Evolutionary conservation across 2,888 invertebrate genomes (phyloP).

Genomic region (Tenthredo distinguenda): DNA sequence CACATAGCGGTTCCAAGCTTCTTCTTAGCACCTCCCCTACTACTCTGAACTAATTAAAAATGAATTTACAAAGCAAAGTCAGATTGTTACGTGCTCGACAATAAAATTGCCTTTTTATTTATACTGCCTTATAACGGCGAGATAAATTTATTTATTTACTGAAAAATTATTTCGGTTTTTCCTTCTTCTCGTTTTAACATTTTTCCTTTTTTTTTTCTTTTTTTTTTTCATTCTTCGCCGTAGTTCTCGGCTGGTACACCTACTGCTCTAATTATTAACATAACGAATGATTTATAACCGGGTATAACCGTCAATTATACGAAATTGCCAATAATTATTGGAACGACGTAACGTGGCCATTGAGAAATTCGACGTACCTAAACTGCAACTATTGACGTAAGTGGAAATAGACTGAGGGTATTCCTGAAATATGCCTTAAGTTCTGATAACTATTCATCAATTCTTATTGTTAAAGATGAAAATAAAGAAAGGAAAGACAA

Average conservation of each 20-base stretch:
- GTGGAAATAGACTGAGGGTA: not conserved
- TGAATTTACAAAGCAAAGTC: conserved; percentile 52
- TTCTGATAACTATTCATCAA: not conserved
- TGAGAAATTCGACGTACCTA: not conserved
- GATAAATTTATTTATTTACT: conserved; percentile 19
- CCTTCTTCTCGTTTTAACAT: not conserved
- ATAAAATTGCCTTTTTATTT: conserved; percentile 45
- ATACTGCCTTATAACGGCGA: not conserved
- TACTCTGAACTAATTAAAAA: conserved; percentile 59
- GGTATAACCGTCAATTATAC: conserved; percentile 5
- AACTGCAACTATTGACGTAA: conserved; percentile 6
- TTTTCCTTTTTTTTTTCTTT: not conserved
- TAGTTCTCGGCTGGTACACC: not conserved
- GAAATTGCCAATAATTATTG: conserved; percentile 20
- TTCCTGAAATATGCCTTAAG: not conserved
- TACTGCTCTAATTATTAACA: not conserved
- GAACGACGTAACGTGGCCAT: not conserved
- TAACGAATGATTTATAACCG: conserved; percentile 11
- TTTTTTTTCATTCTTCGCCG: not conserved
- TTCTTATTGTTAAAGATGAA: not conserved
- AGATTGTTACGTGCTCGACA: conserved; percentile 49
- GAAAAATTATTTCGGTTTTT: not conserved
- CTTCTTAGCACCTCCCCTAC: conserved; percentile 49
- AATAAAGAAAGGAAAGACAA: not conserved
- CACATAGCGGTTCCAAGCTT: conserved; percentile 46